Base-by-base conservation (phyloP, 2,113 vertebrate genomes). In the Salvelinus alpinus region DNA sequence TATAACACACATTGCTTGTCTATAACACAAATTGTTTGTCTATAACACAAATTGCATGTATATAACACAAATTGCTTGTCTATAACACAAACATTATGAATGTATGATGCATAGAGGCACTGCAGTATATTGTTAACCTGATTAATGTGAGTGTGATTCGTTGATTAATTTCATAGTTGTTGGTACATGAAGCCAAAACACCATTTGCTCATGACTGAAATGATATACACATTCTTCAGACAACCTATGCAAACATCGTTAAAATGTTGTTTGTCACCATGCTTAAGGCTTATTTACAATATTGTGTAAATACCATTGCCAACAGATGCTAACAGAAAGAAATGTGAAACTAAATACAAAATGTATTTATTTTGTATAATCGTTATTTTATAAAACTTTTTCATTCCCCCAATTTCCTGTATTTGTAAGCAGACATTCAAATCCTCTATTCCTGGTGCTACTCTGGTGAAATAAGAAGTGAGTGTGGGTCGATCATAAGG, bases 161-260 rank as follows among this genome's bases (percentile, higher is more conserved):
- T 87, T 76, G 84, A 87, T 86, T 86, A 64, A 84, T 85, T 79
- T 80, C 76, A 75, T 74, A 62, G 81, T 74, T 25, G 14, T 59
- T 51, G 72, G 74, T 74, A 64, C 80, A 80, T 85, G 77, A 76
- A 76, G 29, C 81, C 44, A 67, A 78, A 82, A 80, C 70, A 71
- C 27, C 70, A 77, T 88, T 87, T 85, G 82, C 75, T 85, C 80
- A 80, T 80, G 82, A 90, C 74, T 89, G 77, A 60, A 81, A 82
- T 34, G 81, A 82, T 82, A 89, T 88, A 60, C 12, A 14, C 76
- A 85, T 87, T 83, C 84, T 85, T 62, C 70, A 78, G 75, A 80
- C 79, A 64, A 31, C 70, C 84, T 73, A 59, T 77, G 83, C 87
- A 88, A 88, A 88, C 87, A 86, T 88, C 83, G 81, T 88, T 87